Conservation (phyloP, 1,140 invertebrate genomes). For the Cydia strobilella region DNA sequence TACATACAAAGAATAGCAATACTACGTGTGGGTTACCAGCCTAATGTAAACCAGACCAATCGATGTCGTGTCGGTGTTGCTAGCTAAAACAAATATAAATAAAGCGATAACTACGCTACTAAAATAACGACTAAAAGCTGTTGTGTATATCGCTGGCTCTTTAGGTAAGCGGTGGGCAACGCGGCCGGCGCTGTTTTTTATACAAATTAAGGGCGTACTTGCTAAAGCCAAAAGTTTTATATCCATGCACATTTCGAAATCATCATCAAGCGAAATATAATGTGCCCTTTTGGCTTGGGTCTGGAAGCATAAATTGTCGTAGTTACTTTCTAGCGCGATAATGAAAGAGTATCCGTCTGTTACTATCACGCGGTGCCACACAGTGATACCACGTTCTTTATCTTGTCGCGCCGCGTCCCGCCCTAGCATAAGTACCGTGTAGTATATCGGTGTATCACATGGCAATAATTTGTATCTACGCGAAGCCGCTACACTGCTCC, state of each 20-base stretch:
- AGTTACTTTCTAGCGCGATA: neutral
- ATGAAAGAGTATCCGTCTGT: neutral
- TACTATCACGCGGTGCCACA: neutral
- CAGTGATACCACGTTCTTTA: too few species aligned
- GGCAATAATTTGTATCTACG: constrained; percentile 49
- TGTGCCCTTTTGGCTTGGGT: neutral
- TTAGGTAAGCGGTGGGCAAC: neutral
- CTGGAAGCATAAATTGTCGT: constrained; percentile 32
- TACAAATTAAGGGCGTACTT: neutral
- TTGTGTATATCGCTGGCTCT: constrained; percentile 48
- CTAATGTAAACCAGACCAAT: constrained; percentile 66
- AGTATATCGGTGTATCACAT: constrained; percentile 54
- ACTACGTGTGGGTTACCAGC: constrained; percentile 54
- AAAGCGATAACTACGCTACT: constrained; percentile 53
- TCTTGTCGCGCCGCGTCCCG: constrained; percentile 34
- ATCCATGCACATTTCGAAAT: neutral
- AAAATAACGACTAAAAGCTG: constrained; percentile 54
- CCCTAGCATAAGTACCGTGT: constrained; percentile 46
- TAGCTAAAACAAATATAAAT: constrained; percentile 51
- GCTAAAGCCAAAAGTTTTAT: constrained; percentile 30
- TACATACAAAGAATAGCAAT: constrained; percentile 58
- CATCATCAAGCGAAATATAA: too few species aligned
- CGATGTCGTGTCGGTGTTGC: constrained; percentile 73
- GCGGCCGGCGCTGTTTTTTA: neutral
- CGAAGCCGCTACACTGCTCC: constrained; percentile 25